Percentiles rank a stretch among this genome's conserved stretches.
Evolutionary conservation across 1,140 invertebrate species (phyloP).

Genomic region (Sarcophaga peregrina): DNA sequence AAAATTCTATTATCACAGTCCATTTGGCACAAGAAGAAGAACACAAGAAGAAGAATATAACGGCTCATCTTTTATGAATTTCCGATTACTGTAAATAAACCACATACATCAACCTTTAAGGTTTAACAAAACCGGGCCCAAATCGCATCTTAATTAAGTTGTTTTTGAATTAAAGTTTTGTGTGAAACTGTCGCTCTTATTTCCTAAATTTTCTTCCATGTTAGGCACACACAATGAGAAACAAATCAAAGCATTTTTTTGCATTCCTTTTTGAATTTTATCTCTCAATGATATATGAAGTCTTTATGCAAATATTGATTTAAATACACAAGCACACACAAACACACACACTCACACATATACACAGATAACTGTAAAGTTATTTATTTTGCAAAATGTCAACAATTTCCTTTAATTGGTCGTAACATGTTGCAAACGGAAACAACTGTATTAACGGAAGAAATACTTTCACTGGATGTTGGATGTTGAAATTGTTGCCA

Average conservation of each 20-base stretch:
- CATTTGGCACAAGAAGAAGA: too few relatives aligned
- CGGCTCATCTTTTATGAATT: too few relatives aligned
- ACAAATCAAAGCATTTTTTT: not conserved
- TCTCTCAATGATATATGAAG: not conserved
- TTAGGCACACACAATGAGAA: not conserved
- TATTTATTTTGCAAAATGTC: not conserved
- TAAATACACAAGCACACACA: too few relatives aligned
- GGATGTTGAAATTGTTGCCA: not conserved
- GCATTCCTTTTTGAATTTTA: not conserved
- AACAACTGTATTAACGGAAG: not conserved
- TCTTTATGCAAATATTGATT: slow-evolving; percentile 8
- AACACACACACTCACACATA: too few relatives aligned
- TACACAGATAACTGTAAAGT: not conserved
- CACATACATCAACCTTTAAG: not conserved
- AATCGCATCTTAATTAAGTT: not conserved
- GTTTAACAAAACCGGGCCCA: not conserved
- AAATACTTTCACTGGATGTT: not conserved
- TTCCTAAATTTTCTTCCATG: not conserved
- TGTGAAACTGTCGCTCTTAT: not conserved
- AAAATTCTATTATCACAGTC: too few relatives aligned
- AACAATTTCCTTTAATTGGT: slow-evolving; percentile 7
- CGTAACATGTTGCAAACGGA: slow-evolving; percentile 8
- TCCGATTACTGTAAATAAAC: not conserved
- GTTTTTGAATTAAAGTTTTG: too few relatives aligned
- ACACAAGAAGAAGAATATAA: too few relatives aligned